Evolutionary conservation across 2,797 vertebrate genomes (phyloP).

Genomic region (Anabas testudineus): DNA sequence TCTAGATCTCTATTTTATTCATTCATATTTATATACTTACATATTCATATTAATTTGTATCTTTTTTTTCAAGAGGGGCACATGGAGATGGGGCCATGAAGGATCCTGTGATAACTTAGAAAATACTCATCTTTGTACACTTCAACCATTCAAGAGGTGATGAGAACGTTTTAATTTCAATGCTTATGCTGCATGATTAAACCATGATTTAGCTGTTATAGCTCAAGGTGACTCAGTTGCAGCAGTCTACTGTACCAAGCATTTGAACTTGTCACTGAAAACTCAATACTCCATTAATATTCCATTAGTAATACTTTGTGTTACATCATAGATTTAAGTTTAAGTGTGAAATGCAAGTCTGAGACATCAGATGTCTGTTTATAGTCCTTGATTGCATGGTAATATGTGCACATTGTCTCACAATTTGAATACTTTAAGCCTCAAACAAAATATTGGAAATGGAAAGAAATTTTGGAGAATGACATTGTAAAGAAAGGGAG

Average conservation of each 20-base stretch:
- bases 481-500: too few relatives aligned
- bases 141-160: conserved; percentile 75
- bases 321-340: neutral
- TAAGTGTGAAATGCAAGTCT: neutral
- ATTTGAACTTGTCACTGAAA: conserved; percentile 10
- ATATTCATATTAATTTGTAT: neutral
- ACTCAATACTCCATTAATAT: too few relatives aligned
- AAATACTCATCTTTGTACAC: conserved; percentile 57
- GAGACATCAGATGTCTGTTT: neutral
- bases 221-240: neutral
- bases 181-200: conserved; percentile 23
- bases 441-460: too few relatives aligned
- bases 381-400: neutral
- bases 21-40: too few relatives aligned
- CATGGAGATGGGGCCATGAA: conserved; percentile 76
- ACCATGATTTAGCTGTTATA: conserved; percentile 4
- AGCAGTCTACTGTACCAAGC: neutral
- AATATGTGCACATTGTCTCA: too few relatives aligned
- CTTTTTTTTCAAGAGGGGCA: conserved; percentile 58
- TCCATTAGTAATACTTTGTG: neutral
- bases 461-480: too few relatives aligned
- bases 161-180: conserved; percentile 12
- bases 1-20: neutral
- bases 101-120: conserved; percentile 77
- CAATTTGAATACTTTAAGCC: too few relatives aligned